Base-by-base conservation (phyloP, 2,888 invertebrate species). In the Clunio marinus region DNA sequence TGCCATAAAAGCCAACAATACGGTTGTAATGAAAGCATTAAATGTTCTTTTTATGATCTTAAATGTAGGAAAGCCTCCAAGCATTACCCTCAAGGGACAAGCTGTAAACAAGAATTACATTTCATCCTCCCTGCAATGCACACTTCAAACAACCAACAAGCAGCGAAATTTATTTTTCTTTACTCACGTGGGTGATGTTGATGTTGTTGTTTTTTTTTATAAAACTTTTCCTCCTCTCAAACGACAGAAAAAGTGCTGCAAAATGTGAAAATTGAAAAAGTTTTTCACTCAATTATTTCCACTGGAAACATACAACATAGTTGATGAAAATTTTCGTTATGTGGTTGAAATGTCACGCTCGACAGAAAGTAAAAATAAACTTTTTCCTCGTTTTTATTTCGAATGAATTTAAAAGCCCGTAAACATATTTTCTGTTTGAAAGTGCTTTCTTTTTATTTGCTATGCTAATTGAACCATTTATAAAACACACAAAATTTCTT, bases 401-500 rank as follows among this genome's bases (percentile, higher is more conserved):
- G n/a, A 51, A 22, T 51, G 51, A n/a, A n/a, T n/a, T n/a, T n/a
- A n/a, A n/a, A n/a, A n/a, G n/a, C n/a, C n/a, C n/a, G n/a, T n/a
- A n/a, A n/a, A n/a, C n/a, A n/a, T n/a, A n/a, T n/a, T n/a, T n/a
- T n/a, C n/a, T n/a, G n/a, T n/a, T n/a, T 22, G 51, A 51, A 32
- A 32, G n/a, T n/a, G n/a, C 22, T 51, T 51, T 51, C 17, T 22
- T 51, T 41, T 41, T 41, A 41, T 41, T 41, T 13, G 15, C 2
- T 41, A 51, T 51, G 22, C 22, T 13, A 51, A 51, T 17, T 51
- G 51, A 51, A 41, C 15, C 10, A 41, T 20, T 22, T 51, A 51
- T 22, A 51, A 51, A 41, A 51, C 17, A 51, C 51, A 41, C 41
- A 15, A 57, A 57, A 57, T 15, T 59, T 51, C 10, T 20, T 17